Conservation (phyloP, 2,888 invertebrate genomes). For the Troglohyphantes excavatus region DNA sequence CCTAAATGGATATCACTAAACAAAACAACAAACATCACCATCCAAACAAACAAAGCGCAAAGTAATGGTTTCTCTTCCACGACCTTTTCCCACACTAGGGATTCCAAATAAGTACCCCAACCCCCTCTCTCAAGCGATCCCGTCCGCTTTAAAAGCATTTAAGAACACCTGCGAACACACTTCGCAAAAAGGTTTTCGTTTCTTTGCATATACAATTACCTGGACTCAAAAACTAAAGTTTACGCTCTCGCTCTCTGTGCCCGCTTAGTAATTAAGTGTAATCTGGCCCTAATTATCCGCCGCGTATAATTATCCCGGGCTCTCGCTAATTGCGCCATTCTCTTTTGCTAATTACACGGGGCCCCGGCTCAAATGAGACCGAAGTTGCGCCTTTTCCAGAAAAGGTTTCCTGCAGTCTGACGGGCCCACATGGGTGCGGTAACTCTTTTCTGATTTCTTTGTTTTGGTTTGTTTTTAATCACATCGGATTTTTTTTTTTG, state of each 20-base stretch:
- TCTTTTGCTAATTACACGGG: conserved; percentile 71
- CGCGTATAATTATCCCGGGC: conserved; percentile 70
- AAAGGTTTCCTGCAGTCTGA: conserved; percentile 44
- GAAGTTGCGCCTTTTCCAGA: conserved; percentile 51
- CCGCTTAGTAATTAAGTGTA: conserved; percentile 75
- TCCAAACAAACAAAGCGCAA: not conserved
- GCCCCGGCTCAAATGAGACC: not conserved
- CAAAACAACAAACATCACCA: not conserved
- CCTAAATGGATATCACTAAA: not conserved
- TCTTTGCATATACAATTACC: conserved; percentile 62
- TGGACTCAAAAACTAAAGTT: conserved; percentile 52
- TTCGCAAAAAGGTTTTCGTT: conserved; percentile 42
- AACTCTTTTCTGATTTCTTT: conserved; percentile 37
- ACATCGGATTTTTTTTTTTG: conserved; percentile 23
- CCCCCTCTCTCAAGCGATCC: conserved; percentile 8
- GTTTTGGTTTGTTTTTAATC: conserved; percentile 33
- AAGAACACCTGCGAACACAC: conserved; percentile 34
- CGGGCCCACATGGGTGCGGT: conserved; percentile 62
- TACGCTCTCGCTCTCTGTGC: conserved; percentile 15
- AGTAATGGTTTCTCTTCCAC: not conserved
- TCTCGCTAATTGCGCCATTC: conserved; percentile 73
- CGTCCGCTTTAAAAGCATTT: conserved; percentile 55
- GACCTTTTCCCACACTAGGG: not conserved
- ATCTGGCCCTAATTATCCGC: conserved; percentile 75
- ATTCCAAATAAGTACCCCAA: conserved; percentile 26